These are phyloP conservation scores for Pagrus major DNA, from an alignment of 2,113 vertebrate species.

Conservation along the genomic window DNA sequence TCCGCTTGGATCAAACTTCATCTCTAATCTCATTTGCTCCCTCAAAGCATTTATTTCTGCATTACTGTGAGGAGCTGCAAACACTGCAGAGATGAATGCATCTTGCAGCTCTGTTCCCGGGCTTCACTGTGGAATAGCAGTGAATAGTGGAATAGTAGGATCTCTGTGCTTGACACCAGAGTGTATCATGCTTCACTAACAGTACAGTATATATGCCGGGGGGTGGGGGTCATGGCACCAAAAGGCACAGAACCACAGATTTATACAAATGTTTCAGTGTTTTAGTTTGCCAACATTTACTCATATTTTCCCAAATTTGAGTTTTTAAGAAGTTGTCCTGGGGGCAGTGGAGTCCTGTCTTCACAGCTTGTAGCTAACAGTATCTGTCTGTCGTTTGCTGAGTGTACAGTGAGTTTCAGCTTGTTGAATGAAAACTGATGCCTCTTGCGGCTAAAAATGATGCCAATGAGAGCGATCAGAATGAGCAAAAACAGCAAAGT, in stretches of 20 bases:
- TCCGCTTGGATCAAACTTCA: constrained; percentile 30
- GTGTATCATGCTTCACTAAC: constrained; percentile 13
- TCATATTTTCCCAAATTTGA: background rate
- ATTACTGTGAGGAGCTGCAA: constrained; percentile 46
- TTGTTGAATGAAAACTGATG: too few species aligned
- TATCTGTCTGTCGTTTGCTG: too few species aligned
- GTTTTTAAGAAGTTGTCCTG: background rate
- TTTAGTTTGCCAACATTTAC: background rate
- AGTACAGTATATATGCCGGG: background rate
- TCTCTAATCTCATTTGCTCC: constrained; percentile 54
- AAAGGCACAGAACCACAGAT: too few species aligned
- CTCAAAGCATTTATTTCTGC: constrained; percentile 39
- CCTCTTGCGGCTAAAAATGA: too few species aligned
- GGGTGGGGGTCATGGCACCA: too few species aligned
- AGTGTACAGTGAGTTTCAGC: too few species aligned
- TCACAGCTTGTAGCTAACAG: too few species aligned
- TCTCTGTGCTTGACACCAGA: background rate
- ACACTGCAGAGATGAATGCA: constrained; percentile 50
- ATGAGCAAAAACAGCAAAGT: too few species aligned
- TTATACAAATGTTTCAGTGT: background rate
- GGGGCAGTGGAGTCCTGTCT: background rate
- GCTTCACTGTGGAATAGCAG: constrained; percentile 12
- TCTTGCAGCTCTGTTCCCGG: background rate
- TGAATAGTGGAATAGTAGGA: too few species aligned
- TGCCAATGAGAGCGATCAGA: too few species aligned